A percentile compares a stretch with the other conserved stretches of the same genome.
Evolutionary conservation across 2,797 vertebrate genomes (phyloP).

Genomic region (Chloroceryle amazona): DNA sequence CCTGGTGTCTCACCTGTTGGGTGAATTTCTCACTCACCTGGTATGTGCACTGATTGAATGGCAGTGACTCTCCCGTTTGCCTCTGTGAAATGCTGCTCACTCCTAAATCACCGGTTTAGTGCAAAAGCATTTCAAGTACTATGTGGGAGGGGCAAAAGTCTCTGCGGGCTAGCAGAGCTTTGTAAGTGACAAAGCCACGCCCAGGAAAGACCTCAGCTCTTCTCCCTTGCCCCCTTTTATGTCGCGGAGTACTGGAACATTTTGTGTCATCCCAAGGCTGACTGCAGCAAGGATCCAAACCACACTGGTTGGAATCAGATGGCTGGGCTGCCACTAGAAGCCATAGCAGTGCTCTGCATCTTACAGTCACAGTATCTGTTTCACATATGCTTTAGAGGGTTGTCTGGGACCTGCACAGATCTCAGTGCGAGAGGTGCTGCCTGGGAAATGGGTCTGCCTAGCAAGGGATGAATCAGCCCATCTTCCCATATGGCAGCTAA

Average conservation of each 20-base stretch:
- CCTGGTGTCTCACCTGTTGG: neutral
- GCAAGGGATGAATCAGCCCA: neutral
- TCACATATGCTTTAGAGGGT: neutral
- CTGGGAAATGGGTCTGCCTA: neutral
- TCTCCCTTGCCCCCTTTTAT: neutral
- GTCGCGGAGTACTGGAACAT: neutral
- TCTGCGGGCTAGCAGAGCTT: neutral
- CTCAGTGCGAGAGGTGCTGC: neutral
- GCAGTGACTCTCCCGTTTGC: fast-evolving
- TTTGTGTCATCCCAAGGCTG: neutral
- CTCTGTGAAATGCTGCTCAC: neutral
- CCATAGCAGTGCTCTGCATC: neutral
- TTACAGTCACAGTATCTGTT: neutral
- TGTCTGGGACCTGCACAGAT: neutral
- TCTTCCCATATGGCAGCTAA: neutral
- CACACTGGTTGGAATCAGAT: neutral
- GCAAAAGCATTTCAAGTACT: neutral
- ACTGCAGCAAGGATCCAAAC: neutral
- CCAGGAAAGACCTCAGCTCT: neutral
- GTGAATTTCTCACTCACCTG: neutral
- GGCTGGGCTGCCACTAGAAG: neutral
- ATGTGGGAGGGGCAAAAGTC: neutral
- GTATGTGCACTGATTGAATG: neutral
- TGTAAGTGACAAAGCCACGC: neutral
- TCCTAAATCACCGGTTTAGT: neutral